phyloP scores from a whole-genome alignment of 2,888 invertebrate species.

The Syrphus vitripennis region DNA sequence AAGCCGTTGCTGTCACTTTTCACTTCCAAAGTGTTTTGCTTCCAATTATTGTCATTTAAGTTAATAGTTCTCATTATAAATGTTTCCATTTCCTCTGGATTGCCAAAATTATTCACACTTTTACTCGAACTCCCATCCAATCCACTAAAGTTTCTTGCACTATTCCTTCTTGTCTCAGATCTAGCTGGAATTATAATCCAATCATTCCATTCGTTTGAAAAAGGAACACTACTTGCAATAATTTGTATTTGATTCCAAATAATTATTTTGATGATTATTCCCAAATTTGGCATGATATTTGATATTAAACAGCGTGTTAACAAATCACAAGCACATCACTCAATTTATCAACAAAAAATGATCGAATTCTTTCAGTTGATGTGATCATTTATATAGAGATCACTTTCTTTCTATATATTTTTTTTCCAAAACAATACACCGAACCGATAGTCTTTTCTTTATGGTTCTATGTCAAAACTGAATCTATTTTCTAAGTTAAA shows the following conservation, averaged over 20 bases:
- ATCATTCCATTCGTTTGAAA: slow-evolving; percentile 51
- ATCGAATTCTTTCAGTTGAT: slow-evolving; percentile 31
- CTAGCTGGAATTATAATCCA: slow-evolving; percentile 62
- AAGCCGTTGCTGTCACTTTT: neutral
- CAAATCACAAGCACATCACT: slow-evolving; percentile 38
- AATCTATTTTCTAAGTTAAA: neutral
- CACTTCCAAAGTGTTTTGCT: neutral
- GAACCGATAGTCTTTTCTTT: neutral
- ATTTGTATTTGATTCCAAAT: slow-evolving; percentile 14
- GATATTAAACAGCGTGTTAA: neutral
- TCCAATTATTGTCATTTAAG: neutral
- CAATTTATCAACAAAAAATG: slow-evolving; percentile 56
- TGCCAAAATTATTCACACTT: neutral
- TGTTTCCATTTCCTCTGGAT: slow-evolving; percentile 22
- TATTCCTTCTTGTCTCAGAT: slow-evolving; percentile 8
- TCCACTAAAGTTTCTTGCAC: neutral
- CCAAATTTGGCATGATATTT: neutral
- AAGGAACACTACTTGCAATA: slow-evolving; percentile 7
- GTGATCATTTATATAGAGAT: slow-evolving; percentile 60
- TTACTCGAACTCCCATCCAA: slow-evolving; percentile 20
- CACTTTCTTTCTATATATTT: slow-evolving; percentile 13
- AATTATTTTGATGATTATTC: slow-evolving; percentile 27
- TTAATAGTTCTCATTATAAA: slow-evolving; percentile 36
- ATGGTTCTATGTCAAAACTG: slow-evolving; percentile 36
- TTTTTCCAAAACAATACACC: too few species aligned